Base-by-base conservation (phyloP, 2,888 invertebrate species). In the Iphiclides podalirius region DNA sequence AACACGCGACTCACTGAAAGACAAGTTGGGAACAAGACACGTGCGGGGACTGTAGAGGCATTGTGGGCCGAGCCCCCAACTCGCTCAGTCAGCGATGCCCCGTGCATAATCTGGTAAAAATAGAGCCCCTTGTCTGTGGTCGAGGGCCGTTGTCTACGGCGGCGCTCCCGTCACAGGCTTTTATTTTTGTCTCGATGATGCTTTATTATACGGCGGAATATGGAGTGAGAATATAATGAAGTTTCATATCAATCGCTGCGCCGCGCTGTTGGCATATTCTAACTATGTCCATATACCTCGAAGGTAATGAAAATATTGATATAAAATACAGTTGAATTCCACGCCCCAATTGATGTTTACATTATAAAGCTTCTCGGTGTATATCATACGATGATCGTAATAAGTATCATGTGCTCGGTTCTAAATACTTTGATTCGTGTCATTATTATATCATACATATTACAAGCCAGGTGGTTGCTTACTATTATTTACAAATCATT, bases 51-150 rank as follows among this genome's bases (percentile, higher is more conserved):
- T 46, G 50, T 49, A 53, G 54, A 56, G 51, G 38, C 60, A 55
- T 37, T 39, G 47, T 36, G 36, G 11, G 33, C 0, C 33, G 36
- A 38, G 46, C 36, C 38, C 15, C 26, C 36, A 35, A 35, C 40
- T 43, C 58, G 64, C 63, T 53, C 50, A 60, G 66, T 61, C 66
- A 72, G 71, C 63, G 67, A 61, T 53, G 49, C 62, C 63, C 69
- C 70, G 65, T 76, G 83, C 79, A 82, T 84, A 82, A 83, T 83
- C 75, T 74, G 73, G 72, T 81, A 83, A 80, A 85, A 83, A 81
- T 83, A 80, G 77, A 74, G 67, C 66, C 67, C 70, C 67, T 72
- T 66, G 62, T 66, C 67, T 69, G 61, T 65, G 61, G 54, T 63
- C 59, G 58, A 70, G 71, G 55, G 64, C 60, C 64, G 66, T 68